phyloP scores from a whole-genome alignment of 2,113 vertebrate genomes.

The Grammomys surdaster region DNA sequence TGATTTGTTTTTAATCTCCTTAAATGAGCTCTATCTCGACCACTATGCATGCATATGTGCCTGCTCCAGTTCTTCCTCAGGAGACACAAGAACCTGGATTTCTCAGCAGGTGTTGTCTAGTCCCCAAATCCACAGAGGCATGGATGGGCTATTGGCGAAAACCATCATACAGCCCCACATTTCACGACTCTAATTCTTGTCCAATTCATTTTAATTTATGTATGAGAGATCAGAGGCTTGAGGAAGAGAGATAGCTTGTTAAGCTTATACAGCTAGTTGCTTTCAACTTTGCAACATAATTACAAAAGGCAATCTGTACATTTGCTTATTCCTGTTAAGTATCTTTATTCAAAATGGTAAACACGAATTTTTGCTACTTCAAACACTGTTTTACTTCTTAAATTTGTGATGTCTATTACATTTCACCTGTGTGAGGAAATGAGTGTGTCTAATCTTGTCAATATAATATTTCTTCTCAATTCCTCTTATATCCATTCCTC shows the following conservation, averaged over 20 bases:
- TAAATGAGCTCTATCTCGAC: background rate
- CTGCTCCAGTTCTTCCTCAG: background rate
- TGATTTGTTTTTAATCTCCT: background rate
- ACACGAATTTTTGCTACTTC: constrained; percentile 46
- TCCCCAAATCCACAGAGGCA: background rate
- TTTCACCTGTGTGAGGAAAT: constrained; percentile 62
- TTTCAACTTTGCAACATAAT: constrained; percentile 61
- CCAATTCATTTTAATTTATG: constrained; percentile 28
- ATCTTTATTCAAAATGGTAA: constrained; percentile 59
- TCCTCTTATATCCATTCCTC: constrained; percentile 35
- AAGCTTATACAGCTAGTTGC: constrained; percentile 13
- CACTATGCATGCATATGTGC: no score
- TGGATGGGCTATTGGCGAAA: background rate
- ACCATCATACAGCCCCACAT: background rate
- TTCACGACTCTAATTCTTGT: background rate
- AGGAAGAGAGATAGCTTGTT: constrained; percentile 40
- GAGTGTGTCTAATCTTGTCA: constrained; percentile 41
- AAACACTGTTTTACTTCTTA: constrained; percentile 61
- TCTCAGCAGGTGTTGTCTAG: background rate
- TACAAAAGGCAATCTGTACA: constrained; percentile 62
- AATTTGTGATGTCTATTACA: constrained; percentile 62
- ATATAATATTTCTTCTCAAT: constrained; percentile 59
- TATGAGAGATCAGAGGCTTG: background rate
- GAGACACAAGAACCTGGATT: background rate
- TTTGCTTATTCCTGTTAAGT: constrained; percentile 51